Conservation (phyloP, 2,888 invertebrate genomes). For the Cheilosia vulpina region DNA sequence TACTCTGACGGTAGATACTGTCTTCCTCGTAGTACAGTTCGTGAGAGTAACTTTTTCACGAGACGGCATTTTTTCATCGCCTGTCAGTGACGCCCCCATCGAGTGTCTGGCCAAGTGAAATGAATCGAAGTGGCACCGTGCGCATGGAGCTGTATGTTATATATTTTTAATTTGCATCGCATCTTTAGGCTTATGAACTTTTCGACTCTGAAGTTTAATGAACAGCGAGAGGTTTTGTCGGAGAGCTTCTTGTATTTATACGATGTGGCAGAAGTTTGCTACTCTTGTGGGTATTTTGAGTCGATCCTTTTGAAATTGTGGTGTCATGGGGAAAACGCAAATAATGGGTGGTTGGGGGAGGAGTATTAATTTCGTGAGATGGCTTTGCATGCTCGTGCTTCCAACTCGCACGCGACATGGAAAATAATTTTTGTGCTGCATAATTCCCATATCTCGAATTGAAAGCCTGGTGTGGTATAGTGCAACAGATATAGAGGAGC, state of each 20-base stretch:
- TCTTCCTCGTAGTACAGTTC: slow-evolving; percentile 32
- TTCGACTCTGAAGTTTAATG: slow-evolving; percentile 31
- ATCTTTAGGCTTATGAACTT: slow-evolving; percentile 32
- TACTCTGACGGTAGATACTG: slow-evolving; percentile 1
- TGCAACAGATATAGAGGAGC: too few species aligned
- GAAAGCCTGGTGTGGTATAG: too few species aligned
- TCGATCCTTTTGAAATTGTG: too few species aligned
- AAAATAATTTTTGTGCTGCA: too few species aligned
- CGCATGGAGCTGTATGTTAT: slow-evolving; percentile 39
- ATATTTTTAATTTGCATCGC: slow-evolving; percentile 49
- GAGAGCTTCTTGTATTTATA: neutral
- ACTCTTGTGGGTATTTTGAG: too few species aligned
- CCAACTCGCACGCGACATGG: too few species aligned
- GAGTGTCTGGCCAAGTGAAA: slow-evolving; percentile 27
- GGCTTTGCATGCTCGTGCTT: too few species aligned
- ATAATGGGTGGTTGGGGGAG: too few species aligned
- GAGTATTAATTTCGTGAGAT: too few species aligned
- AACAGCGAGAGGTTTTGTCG: neutral
- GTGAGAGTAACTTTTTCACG: slow-evolving; percentile 36
- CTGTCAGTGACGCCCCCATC: slow-evolving; percentile 5
- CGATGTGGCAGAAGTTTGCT: too few species aligned
- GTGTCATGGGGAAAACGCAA: too few species aligned
- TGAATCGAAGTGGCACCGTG: slow-evolving; percentile 55
- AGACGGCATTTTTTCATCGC: slow-evolving; percentile 4
- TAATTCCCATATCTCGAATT: too few species aligned